A percentile compares a stretch with the other conserved stretches of the same genome.
phyloP scores from a whole-genome alignment of 2,113 vertebrate species.

The Ophiodon elongatus region DNA sequence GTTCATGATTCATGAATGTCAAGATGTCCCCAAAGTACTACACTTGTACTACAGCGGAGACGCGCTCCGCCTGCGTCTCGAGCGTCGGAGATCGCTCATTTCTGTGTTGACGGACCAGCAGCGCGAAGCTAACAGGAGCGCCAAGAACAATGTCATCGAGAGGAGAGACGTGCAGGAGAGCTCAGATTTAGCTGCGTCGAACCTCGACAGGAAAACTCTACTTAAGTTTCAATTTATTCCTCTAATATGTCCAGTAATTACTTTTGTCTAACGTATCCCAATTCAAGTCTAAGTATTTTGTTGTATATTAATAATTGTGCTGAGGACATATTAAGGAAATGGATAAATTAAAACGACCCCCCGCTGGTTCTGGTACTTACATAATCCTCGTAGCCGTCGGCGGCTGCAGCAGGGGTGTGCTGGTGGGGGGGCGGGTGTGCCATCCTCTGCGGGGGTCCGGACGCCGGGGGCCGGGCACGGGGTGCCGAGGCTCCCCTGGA shows the following conservation, averaged over 20 bases:
- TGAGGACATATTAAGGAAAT: neutral
- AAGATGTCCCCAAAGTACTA: constrained; percentile 52
- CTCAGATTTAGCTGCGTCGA: no score
- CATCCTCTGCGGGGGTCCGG: constrained; percentile 91
- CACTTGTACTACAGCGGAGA: constrained; percentile 41
- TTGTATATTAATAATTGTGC: neutral
- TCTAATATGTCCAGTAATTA: neutral
- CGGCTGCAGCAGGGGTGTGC: constrained; percentile 80
- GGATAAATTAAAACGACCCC: neutral
- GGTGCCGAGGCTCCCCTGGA: constrained; percentile 86
- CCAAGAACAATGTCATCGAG: constrained; percentile 6
- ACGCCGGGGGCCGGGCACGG: constrained; percentile 87
- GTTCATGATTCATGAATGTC: constrained; percentile 67
- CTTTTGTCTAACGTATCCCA: no score
- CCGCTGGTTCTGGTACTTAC: constrained; percentile 80
- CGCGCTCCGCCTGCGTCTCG: neutral
- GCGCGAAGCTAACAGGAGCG: constrained; percentile 11
- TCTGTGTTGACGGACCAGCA: constrained; percentile 15
- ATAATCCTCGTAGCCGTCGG: constrained; percentile 92
- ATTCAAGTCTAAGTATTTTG: neutral
- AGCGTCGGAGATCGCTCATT: constrained; percentile 29
- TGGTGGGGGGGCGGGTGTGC: constrained; percentile 85
- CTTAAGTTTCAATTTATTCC: neutral
- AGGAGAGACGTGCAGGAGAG: neutral
- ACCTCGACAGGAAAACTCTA: neutral